Base-by-base conservation (phyloP, 2,113 vertebrate genomes). In the Perca fluviatilis region DNA sequence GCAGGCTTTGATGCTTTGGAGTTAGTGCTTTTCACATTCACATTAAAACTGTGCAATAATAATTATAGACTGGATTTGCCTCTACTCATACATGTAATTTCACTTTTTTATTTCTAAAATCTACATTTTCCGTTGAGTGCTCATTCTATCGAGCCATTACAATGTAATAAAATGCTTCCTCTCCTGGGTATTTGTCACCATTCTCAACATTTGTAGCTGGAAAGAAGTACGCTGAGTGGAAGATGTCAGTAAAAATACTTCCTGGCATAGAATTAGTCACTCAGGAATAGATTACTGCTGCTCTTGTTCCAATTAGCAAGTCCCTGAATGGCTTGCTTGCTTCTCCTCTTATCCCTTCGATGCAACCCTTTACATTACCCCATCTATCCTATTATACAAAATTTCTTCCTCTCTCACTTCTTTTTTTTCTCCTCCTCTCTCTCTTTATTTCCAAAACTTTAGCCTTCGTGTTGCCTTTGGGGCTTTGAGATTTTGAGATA, bases 231-330 rank as follows among this genome's bases (percentile, higher is more conserved):
- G 15, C 84, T 80, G 71, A 78, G 74, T 87, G 77, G 77, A 87
- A 82, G 77, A 91, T 89, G 90, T 91, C 91, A 90, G 90, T 82
- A 81, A 89, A 85, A 88, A 88, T 88, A 88, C 84, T 88, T 92
- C 57, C 81, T 88, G 86, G 78, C 51, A 72, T 78, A 77, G 76
- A 89, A 92, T 89, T 84, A 92, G 90, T 88, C 93, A 89, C 89
- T 84, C 77, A 90, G 93, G 91, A 93, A 90, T 86, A 89, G 78
- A 87, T 82, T 57, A 80, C 51, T 84, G 74, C 88, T 86, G 83
- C 86, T 89, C 86, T 92, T 91, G 90, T 91, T 93, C 90, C 91
- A 91, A 93, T 94, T 94, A 93, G 89, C 79, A 85, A 85, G 68
- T 89, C 90, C 82, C 88, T 89, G 89, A 88, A 85, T 89, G 87